Percentiles rank a stretch among this genome's conserved stretches.
phyloP scores from a whole-genome alignment of 2,113 vertebrate species.

The Erinaceus europaeus region DNA sequence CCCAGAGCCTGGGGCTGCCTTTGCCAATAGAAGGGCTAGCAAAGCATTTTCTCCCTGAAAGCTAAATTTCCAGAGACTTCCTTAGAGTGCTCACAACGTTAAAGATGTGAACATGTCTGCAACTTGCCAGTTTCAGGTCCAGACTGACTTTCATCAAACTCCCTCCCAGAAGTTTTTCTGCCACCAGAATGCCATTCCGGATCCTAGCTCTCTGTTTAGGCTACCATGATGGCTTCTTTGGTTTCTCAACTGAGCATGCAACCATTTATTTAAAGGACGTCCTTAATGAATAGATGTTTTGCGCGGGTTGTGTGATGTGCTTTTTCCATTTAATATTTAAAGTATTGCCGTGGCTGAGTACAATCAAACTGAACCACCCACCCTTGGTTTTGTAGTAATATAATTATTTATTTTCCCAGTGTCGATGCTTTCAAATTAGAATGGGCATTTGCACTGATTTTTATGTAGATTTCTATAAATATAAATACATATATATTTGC shows the following conservation, averaged over 20 bases:
- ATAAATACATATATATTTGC: conserved; percentile 83
- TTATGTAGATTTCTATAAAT: conserved; percentile 79
- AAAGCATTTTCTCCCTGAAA: conserved; percentile 58
- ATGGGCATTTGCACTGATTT: conserved; percentile 83
- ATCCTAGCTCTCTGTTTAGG: conserved; percentile 82
- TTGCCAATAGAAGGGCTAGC: conserved; percentile 80
- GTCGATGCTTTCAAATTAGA: conserved; percentile 83
- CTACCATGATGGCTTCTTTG: conserved; percentile 82
- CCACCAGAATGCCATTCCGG: conserved; percentile 80
- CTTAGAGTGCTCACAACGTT: conserved; percentile 75
- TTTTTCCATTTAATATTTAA: conserved; percentile 81
- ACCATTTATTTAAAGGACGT: conserved; percentile 76
- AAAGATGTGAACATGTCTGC: conserved; percentile 68
- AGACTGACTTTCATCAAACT: conserved; percentile 68
- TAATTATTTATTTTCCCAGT: conserved; percentile 83
- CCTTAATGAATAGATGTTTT: conserved; percentile 83
- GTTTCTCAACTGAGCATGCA: conserved; percentile 86
- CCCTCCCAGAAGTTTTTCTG: conserved; percentile 74
- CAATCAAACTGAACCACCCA: conserved; percentile 83
- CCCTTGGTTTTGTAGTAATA: conserved; percentile 82
- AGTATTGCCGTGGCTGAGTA: conserved; percentile 85
- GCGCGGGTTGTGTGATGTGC: conserved; percentile 81
- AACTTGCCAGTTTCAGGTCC: conserved; percentile 72
- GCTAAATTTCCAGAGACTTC: conserved; percentile 64
- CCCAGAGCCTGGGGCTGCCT: conserved; percentile 68